These are phyloP conservation scores for Boloria selene DNA, from an alignment of 2,888 invertebrate species.

Conservation along the genomic window DNA sequence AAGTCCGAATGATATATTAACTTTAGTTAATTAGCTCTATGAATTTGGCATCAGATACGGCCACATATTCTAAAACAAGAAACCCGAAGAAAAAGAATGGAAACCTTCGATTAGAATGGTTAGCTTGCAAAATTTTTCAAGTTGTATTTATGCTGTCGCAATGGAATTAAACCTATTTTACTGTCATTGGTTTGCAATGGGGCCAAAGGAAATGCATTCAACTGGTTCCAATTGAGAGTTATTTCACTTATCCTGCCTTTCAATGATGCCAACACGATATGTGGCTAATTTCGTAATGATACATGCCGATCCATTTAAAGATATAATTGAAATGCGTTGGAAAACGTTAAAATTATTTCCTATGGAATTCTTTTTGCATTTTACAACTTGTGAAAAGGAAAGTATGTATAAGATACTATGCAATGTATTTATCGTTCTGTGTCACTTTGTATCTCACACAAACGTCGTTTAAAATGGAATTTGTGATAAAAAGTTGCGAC, in stretches of 20 bases:
- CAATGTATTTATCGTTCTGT: constrained; percentile 17
- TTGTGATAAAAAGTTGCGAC: constrained; percentile 43
- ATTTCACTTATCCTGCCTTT: constrained; percentile 48
- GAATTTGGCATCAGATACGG: too few relatives aligned
- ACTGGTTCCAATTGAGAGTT: constrained; percentile 47
- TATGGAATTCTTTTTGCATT: constrained; percentile 14
- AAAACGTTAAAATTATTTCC: constrained; percentile 17
- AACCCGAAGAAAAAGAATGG: too few relatives aligned
- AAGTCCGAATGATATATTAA: too few relatives aligned
- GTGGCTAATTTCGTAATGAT: constrained; percentile 35
- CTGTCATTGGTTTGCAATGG: constrained; percentile 43
- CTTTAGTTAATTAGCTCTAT: too few relatives aligned
- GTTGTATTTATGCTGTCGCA: constrained; percentile 2
- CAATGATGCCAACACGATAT: constrained; percentile 42
- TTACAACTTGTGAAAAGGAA: background rate
- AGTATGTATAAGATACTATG: background rate
- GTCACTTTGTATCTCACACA: constrained; percentile 26
- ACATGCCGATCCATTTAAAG: constrained; percentile 27
- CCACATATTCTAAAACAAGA: too few relatives aligned
- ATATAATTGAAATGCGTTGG: constrained; percentile 21
- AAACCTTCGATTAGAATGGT: too few relatives aligned
- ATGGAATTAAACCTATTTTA: constrained; percentile 30
- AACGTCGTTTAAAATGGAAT: constrained; percentile 34
- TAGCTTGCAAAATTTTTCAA: background rate
- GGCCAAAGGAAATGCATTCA: constrained; percentile 48